A percentile compares a stretch with the other conserved stretches of the same genome.
These are phyloP conservation scores for Syngnathus typhle DNA, from an alignment of 2,113 vertebrate species.

Conservation along the genomic window DNA sequence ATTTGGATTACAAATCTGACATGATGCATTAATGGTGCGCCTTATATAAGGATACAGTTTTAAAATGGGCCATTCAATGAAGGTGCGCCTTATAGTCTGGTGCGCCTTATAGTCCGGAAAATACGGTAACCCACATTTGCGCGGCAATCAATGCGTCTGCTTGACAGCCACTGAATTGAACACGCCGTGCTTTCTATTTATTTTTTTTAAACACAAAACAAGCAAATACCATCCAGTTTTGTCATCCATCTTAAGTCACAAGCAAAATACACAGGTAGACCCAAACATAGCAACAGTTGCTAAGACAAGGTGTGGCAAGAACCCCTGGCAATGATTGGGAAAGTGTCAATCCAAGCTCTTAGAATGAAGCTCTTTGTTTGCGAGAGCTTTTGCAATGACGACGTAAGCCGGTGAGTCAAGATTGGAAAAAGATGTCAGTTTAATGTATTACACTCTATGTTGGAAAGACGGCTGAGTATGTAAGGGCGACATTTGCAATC, in stretches of 20 bases:
- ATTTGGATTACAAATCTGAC: too few relatives aligned
- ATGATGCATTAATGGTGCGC: too few relatives aligned
- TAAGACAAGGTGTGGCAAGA: constrained; percentile 48
- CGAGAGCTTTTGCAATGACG: constrained; percentile 35
- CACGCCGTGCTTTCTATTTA: not conserved
- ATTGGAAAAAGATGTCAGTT: constrained; percentile 22
- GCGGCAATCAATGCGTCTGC: constrained; percentile 25
- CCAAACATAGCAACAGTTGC: constrained; percentile 67
- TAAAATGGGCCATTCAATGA: too few relatives aligned
- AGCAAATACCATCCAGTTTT: constrained; percentile 30
- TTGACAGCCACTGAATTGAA: constrained; percentile 8
- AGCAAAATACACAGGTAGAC: constrained; percentile 42
- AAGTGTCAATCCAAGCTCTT: constrained; percentile 20
- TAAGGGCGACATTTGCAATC: not conserved
- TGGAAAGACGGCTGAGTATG: constrained; percentile 13
- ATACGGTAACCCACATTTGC: constrained; percentile 21
- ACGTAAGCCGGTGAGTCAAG: constrained; percentile 8
- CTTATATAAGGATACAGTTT: too few relatives aligned
- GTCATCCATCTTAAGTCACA: constrained; percentile 28
- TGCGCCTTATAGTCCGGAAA: too few relatives aligned
- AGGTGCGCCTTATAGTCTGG: too few relatives aligned
- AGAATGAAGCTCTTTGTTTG: constrained; percentile 46
- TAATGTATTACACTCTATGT: constrained; percentile 13
- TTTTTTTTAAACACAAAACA: not conserved
- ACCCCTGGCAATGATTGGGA: constrained; percentile 18